Base-by-base conservation (phyloP, 2,113 vertebrate genomes). In the Anhinga anhinga region DNA sequence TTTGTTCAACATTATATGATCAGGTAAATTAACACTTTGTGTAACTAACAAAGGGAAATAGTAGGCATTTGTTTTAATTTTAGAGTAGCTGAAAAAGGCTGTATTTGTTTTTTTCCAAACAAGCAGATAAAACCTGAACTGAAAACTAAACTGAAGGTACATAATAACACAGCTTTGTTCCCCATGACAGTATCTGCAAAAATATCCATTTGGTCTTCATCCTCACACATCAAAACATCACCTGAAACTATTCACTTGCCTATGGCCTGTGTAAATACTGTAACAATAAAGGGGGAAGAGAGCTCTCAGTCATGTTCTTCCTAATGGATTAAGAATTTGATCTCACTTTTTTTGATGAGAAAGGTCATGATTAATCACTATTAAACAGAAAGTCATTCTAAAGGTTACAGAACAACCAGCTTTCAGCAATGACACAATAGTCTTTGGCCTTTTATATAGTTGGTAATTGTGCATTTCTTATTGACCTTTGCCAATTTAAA, bases 331-430 rank as follows among this genome's bases (percentile, higher is more conserved):
- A 86, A 95, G 81, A 67, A 65, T 74, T 86, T 90, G n/a, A 86
- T 88, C 59, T 62, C 38, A n/a, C 56, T 26, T 93, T 86, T 82
- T 79, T 70, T 82, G 47, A 93, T 89, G 72, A 92, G 82, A 95
- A 88, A 95, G 95, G 91, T 94, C 3, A 2, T 3, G 20, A 91
- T 97, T 95, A 94, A 69, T 96, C 90, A 78, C 70, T 63, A 69
- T 63, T 93, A 47, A 92, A 40, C 36, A 73, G 82, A 94, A 94
- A 93, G 67, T 88, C 72, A 89, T 94, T 96, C 38, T 93, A 92
- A 95, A 95, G 93, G 91, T 97, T 97, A 94, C 36, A 58, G 93
- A 95, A n/a, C 14, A 61, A 50, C 66, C 17, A 29, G 44, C 76
- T 76, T 85, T 55, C n/a, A 82, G 56, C 58, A 50, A 13, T 91